Percentiles rank a stretch among this genome's conserved stretches.
These are phyloP conservation scores for Oncorhynchus tshawytscha DNA, from an alignment of 2,113 vertebrate species.

Conservation along the genomic window DNA sequence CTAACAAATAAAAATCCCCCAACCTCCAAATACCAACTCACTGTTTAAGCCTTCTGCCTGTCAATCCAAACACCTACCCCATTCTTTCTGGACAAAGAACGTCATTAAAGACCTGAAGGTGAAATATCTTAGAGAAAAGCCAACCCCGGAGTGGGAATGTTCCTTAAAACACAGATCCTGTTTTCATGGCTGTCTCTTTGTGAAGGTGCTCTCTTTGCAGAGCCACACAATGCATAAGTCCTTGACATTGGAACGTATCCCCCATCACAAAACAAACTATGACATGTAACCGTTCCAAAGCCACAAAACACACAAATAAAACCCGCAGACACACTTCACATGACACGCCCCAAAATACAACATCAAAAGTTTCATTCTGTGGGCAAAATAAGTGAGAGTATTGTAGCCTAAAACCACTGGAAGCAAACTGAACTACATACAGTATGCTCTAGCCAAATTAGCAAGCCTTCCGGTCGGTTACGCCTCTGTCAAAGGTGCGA, in stretches of 20 bases:
- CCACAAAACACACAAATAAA: not conserved
- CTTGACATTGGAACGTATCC: conserved; percentile 19
- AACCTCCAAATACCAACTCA: conserved; percentile 11
- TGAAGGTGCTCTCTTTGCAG: not conserved
- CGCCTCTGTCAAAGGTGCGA: not conserved
- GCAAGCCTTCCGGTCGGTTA: not conserved
- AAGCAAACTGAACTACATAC: not conserved
- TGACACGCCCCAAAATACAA: not conserved
- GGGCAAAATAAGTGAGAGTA: conserved; percentile 3
- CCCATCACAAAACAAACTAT: conserved; percentile 9
- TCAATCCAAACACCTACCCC: not conserved
- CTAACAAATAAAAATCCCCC: conserved; percentile 3
- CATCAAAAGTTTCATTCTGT: not conserved
- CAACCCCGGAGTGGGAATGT: not conserved
- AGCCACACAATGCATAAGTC: not conserved
- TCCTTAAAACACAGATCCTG: not conserved
- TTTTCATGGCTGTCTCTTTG: conserved; percentile 1
- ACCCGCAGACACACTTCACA: not conserved
- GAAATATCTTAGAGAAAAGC: not conserved
- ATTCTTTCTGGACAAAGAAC: conserved; percentile 2
- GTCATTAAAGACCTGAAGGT: conserved; percentile 13
- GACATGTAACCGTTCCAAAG: not conserved
- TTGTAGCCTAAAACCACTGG: no score
- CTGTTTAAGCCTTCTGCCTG: conserved; percentile 3
- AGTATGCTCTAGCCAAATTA: not conserved